These are phyloP conservation scores for Tethea ocularis DNA, from an alignment of 2,888 invertebrate genomes.

Conservation along the genomic window DNA sequence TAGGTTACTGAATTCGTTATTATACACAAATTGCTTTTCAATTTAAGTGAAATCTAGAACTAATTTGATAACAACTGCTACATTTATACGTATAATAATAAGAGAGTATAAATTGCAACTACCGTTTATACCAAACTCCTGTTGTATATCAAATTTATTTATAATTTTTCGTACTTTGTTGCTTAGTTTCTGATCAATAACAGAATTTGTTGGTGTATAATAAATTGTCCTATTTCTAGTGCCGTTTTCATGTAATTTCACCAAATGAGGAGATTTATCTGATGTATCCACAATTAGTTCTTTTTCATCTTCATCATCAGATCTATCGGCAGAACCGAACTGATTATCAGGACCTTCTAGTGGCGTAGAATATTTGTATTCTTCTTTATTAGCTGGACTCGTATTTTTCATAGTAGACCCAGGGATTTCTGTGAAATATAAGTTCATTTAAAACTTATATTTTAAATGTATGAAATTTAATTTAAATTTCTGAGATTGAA, in stretches of 20 bases:
- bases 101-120: conserved; percentile 30
- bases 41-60: conserved; percentile 41
- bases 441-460: conserved; percentile 6
- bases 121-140: conserved; percentile 39
- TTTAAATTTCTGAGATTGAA: not conserved
- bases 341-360: conserved; percentile 85
- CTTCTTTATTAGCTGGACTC: conserved; percentile 82
- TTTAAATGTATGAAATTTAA: not conserved
- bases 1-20: conserved; percentile 19
- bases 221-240: conserved; percentile 55
- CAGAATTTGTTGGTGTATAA: conserved; percentile 40
- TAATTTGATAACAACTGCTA: conserved; percentile 27
- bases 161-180: conserved; percentile 74
- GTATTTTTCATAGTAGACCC: conserved; percentile 86
- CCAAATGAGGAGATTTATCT: conserved; percentile 22
- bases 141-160: conserved; percentile 59
- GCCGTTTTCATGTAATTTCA: conserved; percentile 39
- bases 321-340: conserved; percentile 88
- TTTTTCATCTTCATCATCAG: conserved; percentile 85
- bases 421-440: conserved; percentile 87
- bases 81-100: conserved; percentile 15
- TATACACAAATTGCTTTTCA: not conserved
- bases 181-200: conserved; percentile 64
- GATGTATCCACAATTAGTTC: conserved; percentile 47
- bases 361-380: conserved; percentile 74